Evolutionary conservation across 2,797 vertebrate genomes (phyloP), one percentile per base, ranked within the genome.

Genomic region (Sparus aurata): DNA sequence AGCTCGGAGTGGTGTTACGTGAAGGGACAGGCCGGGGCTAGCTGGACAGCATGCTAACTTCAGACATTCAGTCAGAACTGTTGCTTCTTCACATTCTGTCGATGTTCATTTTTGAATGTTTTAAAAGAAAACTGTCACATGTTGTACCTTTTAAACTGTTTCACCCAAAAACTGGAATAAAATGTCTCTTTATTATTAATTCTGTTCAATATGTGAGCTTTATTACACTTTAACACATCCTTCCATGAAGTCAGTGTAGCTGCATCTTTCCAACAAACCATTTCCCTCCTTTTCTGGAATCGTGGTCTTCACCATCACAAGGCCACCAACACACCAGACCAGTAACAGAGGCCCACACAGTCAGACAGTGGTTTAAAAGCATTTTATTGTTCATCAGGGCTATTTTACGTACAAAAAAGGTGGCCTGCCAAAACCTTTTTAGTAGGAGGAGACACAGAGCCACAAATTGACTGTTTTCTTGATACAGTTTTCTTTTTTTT

Each of bases 351-450:
- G 49, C 55, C 20, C 61, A 47, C 73, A 68, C 68, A 83, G 22
- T 75, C 84, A 83, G 75, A 69, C 68, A 49, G 94, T 96, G 96
- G 96, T 98, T 98, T 98, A 98, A 99, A 97, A 98, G 98, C 98
- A 98, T 97, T 99, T 99, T 99, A 98, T 99, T 99, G 97, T 98
- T 99, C 97, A 97, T 98, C 95, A 96, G 98, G 97, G 97, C 98
- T 99, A 98, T 96, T 97, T 97, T 96, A 97, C 97, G 96, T 98
- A 99, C 97, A 99, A 99, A 98, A 97, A 99, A 97, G 96, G 97
- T 97, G 98, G 98, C 98, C 97, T 97, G 97, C 97, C 97, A 98
- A 97, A 96, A 97, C 96, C 96, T 97, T 97, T 94, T 97, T 90
- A 95, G 95, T 94, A 94, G 95, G 96, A 93, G 94, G 96, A 96